These are phyloP conservation scores for Mechanitis messenoides DNA, from an alignment of 2,888 invertebrate genomes.

Conservation along the genomic window DNA sequence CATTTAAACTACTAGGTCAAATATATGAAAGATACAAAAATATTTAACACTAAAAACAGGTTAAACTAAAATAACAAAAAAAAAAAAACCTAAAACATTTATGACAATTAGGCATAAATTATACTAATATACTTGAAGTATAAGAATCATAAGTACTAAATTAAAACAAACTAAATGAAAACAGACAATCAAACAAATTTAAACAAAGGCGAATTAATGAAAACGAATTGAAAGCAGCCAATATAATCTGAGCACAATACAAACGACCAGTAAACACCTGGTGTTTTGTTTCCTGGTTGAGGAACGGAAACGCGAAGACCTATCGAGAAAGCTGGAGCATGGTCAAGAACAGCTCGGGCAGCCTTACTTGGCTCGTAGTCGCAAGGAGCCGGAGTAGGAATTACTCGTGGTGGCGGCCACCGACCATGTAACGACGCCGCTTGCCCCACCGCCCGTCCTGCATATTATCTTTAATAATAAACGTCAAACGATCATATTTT, in stretches of 20 bases:
- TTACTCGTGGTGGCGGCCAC: conserved; percentile 80
- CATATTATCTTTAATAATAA: neutral
- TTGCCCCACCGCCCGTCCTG: conserved; percentile 83
- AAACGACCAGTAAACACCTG: conserved; percentile 59
- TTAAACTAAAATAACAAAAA: too few species aligned
- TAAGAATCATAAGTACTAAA: too few species aligned
- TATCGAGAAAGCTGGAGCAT: conserved; percentile 79
- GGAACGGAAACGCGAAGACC: conserved; percentile 73
- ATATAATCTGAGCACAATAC: neutral
- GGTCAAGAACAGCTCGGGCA: conserved; percentile 69
- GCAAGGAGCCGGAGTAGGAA: conserved; percentile 90
- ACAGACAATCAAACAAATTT: neutral
- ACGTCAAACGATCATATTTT: too few species aligned
- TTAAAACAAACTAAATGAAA: too few species aligned
- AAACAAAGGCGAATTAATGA: neutral
- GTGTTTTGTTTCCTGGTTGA: conserved; percentile 64
- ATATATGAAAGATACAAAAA: too few species aligned
- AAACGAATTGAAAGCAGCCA: neutral
- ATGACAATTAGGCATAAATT: too few species aligned
- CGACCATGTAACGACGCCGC: conserved; percentile 88
- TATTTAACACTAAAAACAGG: too few species aligned
- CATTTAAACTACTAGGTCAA: too few species aligned
- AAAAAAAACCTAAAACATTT: too few species aligned
- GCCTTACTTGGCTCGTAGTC: conserved; percentile 89
- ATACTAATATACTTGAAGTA: too few species aligned